A percentile compares a stretch with the other conserved stretches of the same genome.
Evolutionary conservation across 2,888 invertebrate species (phyloP).

Genomic region (Lepidocyrtoides sp.): DNA sequence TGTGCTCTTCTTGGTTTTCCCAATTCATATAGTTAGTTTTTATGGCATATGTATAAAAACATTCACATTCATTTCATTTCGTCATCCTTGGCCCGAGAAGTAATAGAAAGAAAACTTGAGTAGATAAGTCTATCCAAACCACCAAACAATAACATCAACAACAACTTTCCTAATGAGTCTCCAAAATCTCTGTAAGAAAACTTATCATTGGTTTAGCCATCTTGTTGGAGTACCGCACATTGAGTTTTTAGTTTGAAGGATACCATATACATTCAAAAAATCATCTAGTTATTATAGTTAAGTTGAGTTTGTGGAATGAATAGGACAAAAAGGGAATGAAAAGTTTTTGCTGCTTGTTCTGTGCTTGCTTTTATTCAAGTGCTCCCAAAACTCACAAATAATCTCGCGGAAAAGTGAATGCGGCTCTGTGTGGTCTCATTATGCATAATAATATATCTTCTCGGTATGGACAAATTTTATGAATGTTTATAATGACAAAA

Average conservation of each 20-base stretch:
- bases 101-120: constrained; percentile 33
- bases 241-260: not conserved
- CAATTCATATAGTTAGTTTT: not conserved
- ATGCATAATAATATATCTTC: constrained; percentile 35
- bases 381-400: constrained; percentile 44
- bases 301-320: not conserved
- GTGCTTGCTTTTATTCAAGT: constrained; percentile 39
- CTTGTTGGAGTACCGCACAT: too few species aligned
- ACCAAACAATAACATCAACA: constrained; percentile 50
- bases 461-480: too few species aligned
- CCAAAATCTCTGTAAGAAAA: not conserved
- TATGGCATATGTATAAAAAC: too few species aligned
- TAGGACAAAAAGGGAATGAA: not conserved
- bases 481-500: not conserved
- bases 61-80: constrained; percentile 1
- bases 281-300: not conserved
- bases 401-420: constrained; percentile 35
- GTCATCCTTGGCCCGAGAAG: not conserved
- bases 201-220: constrained; percentile 10
- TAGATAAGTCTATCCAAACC: constrained; percentile 33
- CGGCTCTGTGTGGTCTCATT: constrained; percentile 35
- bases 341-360: constrained; percentile 6
- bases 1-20: not conserved
- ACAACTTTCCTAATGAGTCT: constrained; percentile 69
- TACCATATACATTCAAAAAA: constrained; percentile 10